Evolutionary conservation across 2,113 vertebrate species (phyloP).

Genomic region (Menura novaehollandiae): DNA sequence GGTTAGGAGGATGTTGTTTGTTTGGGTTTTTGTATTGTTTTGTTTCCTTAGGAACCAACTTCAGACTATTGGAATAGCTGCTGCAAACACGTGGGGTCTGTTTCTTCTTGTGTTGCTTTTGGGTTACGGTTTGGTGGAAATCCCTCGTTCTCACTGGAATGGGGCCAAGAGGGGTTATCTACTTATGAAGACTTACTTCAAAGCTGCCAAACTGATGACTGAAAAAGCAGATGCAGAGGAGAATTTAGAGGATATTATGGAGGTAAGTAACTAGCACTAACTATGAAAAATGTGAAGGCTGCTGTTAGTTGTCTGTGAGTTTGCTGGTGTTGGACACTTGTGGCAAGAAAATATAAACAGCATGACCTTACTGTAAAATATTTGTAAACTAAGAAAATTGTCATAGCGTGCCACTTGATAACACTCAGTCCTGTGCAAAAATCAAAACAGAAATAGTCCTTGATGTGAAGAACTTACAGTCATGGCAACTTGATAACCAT

Average conservation of each 20-base stretch:
- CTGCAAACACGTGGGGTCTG: constrained; percentile 94
- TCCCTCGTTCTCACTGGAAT: constrained; percentile 91
- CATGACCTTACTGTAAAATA: not conserved
- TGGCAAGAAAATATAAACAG: not conserved
- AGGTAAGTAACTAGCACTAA: constrained; percentile 65
- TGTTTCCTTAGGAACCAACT: constrained; percentile 78
- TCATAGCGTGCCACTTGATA: not conserved
- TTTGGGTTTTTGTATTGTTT: not conserved
- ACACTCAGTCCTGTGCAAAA: not conserved
- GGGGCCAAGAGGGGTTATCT: constrained; percentile 82
- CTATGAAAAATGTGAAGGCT: not conserved
- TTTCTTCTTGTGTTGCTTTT: constrained; percentile 91
- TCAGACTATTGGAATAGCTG: constrained; percentile 89
- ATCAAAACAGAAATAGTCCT: not conserved
- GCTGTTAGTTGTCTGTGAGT: not conserved
- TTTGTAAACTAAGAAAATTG: not conserved
- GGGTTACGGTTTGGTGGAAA: constrained; percentile 92
- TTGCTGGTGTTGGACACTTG: not conserved
- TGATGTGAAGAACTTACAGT: not conserved
- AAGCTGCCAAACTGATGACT: constrained; percentile 86
- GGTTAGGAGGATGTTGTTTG: not conserved
- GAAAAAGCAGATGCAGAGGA: constrained; percentile 90
- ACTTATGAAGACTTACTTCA: constrained; percentile 90
- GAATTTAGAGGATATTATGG: constrained; percentile 89
- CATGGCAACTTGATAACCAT: not conserved